These are phyloP conservation scores for Gymnocephalus cernua DNA, from an alignment of 2,113 vertebrate species.

Conservation along the genomic window DNA sequence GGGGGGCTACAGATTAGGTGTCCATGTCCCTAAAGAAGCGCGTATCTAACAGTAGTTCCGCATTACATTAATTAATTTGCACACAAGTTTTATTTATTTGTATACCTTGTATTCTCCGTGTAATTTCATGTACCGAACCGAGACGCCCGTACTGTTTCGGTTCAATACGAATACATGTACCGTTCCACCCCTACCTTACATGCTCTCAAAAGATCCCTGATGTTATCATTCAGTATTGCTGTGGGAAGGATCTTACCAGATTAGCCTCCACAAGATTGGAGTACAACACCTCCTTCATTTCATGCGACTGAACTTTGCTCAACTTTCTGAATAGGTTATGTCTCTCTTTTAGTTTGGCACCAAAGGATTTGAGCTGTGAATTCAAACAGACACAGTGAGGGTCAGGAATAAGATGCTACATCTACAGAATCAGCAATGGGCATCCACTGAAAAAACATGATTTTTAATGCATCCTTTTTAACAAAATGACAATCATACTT, in stretches of 20 bases:
- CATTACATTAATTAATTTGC: too few relatives aligned
- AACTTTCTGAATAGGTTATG: constrained; percentile 78
- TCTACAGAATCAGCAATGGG: background rate
- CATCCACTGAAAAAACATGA: background rate
- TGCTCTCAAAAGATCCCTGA: background rate
- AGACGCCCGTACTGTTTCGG: too few relatives aligned
- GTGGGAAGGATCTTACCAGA: constrained; percentile 61
- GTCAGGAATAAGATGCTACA: background rate
- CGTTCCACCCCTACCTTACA: too few relatives aligned
- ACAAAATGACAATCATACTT: background rate
- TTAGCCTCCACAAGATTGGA: constrained; percentile 65
- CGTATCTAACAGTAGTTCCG: too few relatives aligned
- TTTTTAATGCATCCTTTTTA: background rate
- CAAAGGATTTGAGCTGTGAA: constrained; percentile 78
- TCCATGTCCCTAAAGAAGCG: too few relatives aligned
- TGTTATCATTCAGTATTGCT: background rate
- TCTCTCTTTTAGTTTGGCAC: constrained; percentile 80
- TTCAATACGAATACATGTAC: too few relatives aligned
- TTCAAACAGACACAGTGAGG: background rate
- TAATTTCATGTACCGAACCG: too few relatives aligned
- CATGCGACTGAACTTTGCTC: constrained; percentile 78
- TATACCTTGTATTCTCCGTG: too few relatives aligned
- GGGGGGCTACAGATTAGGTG: too few relatives aligned
- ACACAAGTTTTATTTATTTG: too few relatives aligned
- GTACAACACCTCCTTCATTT: constrained; percentile 81